phyloP scores from a whole-genome alignment of 2,888 invertebrate species.

The Therioaphis trifolii region DNA sequence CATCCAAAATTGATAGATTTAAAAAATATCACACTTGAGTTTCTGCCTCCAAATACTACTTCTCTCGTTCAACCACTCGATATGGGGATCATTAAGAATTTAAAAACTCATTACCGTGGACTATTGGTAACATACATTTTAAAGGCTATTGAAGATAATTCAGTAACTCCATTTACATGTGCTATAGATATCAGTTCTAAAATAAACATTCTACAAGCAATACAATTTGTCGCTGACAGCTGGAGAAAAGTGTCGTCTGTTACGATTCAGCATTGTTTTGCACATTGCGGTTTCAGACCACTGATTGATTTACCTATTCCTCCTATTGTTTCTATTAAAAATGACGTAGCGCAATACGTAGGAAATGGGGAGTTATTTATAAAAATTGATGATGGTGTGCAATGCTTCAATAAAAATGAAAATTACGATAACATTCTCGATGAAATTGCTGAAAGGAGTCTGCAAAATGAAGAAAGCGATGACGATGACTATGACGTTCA shows the following conservation, averaged over 20 bases:
- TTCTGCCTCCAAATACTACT: too few species aligned
- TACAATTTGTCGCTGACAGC: slow-evolving; percentile 15
- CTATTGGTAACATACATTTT: too few species aligned
- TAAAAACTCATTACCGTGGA: too few species aligned
- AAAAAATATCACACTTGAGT: too few species aligned
- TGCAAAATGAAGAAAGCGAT: slow-evolving; percentile 29
- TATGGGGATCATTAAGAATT: too few species aligned
- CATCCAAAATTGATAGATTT: too few species aligned
- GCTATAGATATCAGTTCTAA: slow-evolving; percentile 37
- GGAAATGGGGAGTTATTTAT: slow-evolving; percentile 14
- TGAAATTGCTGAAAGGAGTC: slow-evolving; percentile 43
- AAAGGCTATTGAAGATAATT: slow-evolving; percentile 31
- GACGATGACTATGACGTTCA: slow-evolving; percentile 18
- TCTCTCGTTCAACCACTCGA: too few species aligned
- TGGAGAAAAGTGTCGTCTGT: slow-evolving; percentile 5
- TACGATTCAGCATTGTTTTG: slow-evolving; percentile 12
- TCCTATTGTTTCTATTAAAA: slow-evolving; percentile 19
- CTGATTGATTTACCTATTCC: slow-evolving; percentile 12
- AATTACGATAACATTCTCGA: neutral
- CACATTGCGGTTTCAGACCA: slow-evolving; percentile 32
- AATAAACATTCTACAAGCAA: slow-evolving; percentile 31
- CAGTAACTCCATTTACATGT: slow-evolving; percentile 30
- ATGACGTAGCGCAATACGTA: slow-evolving; percentile 23
- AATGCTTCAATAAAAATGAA: slow-evolving; percentile 36
- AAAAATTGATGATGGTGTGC: slow-evolving; percentile 29